Conservation (phyloP, 2,797 vertebrate genomes). For the Falco columbarius region DNA sequence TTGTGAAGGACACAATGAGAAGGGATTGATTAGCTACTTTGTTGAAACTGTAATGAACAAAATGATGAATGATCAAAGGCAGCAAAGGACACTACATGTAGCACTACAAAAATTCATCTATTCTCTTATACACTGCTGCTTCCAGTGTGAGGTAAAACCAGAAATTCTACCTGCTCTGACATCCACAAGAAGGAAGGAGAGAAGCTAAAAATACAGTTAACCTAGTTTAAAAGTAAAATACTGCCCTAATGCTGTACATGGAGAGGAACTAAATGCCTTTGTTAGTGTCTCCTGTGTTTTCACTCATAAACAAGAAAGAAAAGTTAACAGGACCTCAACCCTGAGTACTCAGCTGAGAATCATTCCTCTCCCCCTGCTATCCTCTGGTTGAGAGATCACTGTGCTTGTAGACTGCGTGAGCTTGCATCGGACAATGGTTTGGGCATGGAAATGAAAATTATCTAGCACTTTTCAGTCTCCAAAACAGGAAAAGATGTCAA, state of each 20-base stretch:
- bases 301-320: neutral
- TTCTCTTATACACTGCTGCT: slow-evolving; percentile 8
- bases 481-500: neutral
- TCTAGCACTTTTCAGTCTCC: neutral
- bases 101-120: neutral
- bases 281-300: neutral
- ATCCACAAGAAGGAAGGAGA: neutral
- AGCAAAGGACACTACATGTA: slow-evolving; percentile 13
- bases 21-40: slow-evolving; percentile 59
- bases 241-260: neutral
- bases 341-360: neutral
- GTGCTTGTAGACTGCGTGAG: neutral
- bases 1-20: neutral
- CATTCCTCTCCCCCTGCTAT: neutral
- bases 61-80: slow-evolving; percentile 59
- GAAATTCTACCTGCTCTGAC: neutral
- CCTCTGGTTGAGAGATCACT: neutral
- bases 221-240: slow-evolving; percentile 25
- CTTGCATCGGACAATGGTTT: neutral
- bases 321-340: neutral
- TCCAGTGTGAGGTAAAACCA: neutral
- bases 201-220: slow-evolving; percentile 25
- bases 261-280: neutral
- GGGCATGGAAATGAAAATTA: neutral
- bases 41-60: slow-evolving; percentile 42